Percentiles rank a stretch among this genome's conserved stretches.
Conservation (phyloP, 2,797 vertebrate genomes). For the Chlorospingus semifuscus region DNA sequence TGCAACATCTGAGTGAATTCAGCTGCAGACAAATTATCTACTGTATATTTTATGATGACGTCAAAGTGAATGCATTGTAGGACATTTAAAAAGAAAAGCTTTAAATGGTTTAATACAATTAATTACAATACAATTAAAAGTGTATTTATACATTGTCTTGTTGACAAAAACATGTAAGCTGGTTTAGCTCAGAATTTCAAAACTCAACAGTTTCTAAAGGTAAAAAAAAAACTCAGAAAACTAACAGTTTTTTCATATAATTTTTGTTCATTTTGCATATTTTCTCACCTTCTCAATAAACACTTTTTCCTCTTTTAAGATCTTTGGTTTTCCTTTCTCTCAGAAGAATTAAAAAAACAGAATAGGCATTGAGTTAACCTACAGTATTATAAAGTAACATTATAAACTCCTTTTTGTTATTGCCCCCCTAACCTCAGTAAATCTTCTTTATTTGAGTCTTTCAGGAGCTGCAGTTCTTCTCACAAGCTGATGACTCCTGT, state of each 20-base stretch:
- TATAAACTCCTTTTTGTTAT: not conserved
- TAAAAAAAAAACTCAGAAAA: not conserved
- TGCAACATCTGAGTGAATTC: not conserved
- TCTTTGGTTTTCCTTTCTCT: not conserved
- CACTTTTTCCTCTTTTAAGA: not conserved
- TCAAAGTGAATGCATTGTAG: not conserved
- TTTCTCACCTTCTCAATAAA: not conserved
- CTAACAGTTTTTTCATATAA: rapidly evolving
- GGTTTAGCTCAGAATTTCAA: not conserved
- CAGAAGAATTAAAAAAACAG: not conserved
- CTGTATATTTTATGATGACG: not conserved
- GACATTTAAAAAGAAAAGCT: not conserved
- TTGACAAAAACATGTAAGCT: not conserved
- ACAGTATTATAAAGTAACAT: not conserved
- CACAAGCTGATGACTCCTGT: not conserved
- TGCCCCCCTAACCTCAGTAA: not conserved
- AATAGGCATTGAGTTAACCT: not conserved
- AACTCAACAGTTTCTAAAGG: not conserved
- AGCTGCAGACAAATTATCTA: not conserved
- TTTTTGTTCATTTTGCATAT: not conserved
- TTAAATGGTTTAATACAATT: not conserved
- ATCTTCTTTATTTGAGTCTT: not conserved
- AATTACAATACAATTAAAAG: not conserved
- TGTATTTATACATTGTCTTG: not conserved
- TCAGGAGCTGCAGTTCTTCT: not conserved